Base-by-base conservation (phyloP, 1,140 invertebrate genomes). In the Drosophila nasuta region DNA sequence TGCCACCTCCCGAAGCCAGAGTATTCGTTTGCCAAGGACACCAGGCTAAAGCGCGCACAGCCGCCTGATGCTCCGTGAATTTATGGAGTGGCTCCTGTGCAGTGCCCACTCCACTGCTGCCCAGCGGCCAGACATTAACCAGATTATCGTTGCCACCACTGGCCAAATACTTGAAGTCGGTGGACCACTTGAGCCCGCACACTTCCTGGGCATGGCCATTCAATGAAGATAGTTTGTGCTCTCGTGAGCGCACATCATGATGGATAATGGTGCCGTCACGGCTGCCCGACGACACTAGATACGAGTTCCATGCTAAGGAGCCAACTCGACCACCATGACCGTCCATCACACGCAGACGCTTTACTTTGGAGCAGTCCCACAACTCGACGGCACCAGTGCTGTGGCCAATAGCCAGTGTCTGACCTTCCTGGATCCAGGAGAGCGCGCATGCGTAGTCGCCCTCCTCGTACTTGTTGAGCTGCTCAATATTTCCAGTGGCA, bases 91-190 rank as follows among this genome's bases (percentile, higher is more conserved):
- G 77, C 4, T 92, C 85, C 1, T 69, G 72, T 17, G 75, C 77
- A 2, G 91, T 91, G 30, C 89, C 81, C 33, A 90, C 77, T 5
- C 86, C 79, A 46, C 57, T 81, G 51, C 74, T 77, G 35, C 94
- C 93, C 2, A 93, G 87, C 0, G 95, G 92, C 98, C 98, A 99
- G 56, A 99, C 96, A 93, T 98, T 96, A 0, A 99, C 94, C 67
- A 97, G 93, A 92, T 99, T 99, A 93, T 99, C 98, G 91, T 99
- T 99, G 30, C 97, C 98, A 49, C 98, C 98, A 79, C 97, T 98
- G 6, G 98, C 98, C 59, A 99, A 94, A 93, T 97, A 97, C 76
- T 96, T 96, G 11, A 97, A 97, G 93, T 99, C 97, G 0, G 96
- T 95, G 3, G 98, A 99, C 98, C 99, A 99, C 93, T 97, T 97